A percentile compares a stretch with the other conserved stretches of the same genome.
phyloP scores from a whole-genome alignment of 2,888 invertebrate species.

The Hedychridium roseum region DNA sequence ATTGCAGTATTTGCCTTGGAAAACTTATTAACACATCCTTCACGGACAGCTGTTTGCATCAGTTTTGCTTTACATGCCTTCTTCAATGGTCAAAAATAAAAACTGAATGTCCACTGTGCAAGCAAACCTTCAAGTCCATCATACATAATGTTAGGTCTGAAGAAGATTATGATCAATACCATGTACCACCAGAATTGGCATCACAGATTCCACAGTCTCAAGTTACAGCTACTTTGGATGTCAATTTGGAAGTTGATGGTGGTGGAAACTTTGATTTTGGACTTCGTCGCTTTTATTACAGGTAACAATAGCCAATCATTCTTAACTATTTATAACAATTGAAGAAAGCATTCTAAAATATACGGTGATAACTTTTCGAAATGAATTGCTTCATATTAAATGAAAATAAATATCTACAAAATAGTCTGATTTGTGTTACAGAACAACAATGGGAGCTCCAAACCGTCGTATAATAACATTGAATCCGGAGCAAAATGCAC shows the following conservation, averaged over 20 bases:
- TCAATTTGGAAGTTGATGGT: constrained; percentile 39
- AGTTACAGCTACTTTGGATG: constrained; percentile 46
- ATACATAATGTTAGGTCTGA: constrained; percentile 91
- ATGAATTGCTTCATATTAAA: too few relatives aligned
- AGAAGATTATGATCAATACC: constrained; percentile 87
- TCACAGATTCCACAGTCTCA: constrained; percentile 49
- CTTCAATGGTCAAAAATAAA: constrained; percentile 95
- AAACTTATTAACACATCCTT: constrained; percentile 87
- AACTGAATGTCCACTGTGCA: constrained; percentile 93
- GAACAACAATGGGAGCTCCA: constrained; percentile 75
- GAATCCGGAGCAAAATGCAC: constrained; percentile 45
- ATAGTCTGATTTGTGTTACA: constrained; percentile 58
- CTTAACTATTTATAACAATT: constrained; percentile 1
- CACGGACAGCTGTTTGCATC: constrained; percentile 91
- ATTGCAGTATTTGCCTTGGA: constrained; percentile 93
- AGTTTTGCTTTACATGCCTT: constrained; percentile 93
- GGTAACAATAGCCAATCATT: constrained; percentile 30
- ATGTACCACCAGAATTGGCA: constrained; percentile 57
- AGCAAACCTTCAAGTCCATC: constrained; percentile 89
- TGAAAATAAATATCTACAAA: too few relatives aligned
- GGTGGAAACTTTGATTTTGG: constrained; percentile 34
- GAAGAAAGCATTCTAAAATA: not conserved
- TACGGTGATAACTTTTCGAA: not conserved
- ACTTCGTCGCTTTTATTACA: constrained; percentile 35
- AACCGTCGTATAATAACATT: constrained; percentile 64